Percentiles rank a stretch among this genome's conserved stretches.
phyloP scores from a whole-genome alignment of 1,140 invertebrate genomes.

The Caerostris darwini region DNA sequence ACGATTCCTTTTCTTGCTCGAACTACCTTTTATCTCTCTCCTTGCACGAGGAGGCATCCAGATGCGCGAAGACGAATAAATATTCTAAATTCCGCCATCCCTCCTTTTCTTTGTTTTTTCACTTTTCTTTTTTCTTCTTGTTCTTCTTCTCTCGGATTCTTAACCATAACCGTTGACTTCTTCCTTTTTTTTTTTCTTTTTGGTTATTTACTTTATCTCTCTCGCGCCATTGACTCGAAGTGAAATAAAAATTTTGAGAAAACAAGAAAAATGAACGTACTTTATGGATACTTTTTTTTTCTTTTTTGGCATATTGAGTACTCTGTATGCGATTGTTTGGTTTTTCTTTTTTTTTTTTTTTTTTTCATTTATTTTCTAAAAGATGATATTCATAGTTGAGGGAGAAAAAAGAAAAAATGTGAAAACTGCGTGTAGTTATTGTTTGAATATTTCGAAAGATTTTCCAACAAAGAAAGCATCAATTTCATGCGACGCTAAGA shows the following conservation, averaged over 20 bases:
- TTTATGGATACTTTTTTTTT: conserved; percentile 51
- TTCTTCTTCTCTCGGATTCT: conserved; percentile 13
- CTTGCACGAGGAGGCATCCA: conserved; percentile 29
- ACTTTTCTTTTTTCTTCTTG: neutral
- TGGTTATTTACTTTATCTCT: conserved; percentile 57
- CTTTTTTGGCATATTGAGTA: too few species aligned
- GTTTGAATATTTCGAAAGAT: neutral
- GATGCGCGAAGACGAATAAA: conserved; percentile 58
- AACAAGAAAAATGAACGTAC: neutral
- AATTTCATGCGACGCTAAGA: too few species aligned
- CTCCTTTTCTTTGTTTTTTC: neutral
- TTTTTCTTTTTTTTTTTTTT: too few species aligned
- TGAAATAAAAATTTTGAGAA: conserved; percentile 49
- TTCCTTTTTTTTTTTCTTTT: conserved; percentile 35
- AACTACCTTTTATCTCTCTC: conserved; percentile 40
- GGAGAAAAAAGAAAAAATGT: neutral
- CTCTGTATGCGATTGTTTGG: too few species aligned
- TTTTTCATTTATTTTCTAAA: too few species aligned
- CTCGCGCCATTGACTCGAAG: conserved; percentile 53
- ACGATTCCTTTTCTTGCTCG: conserved; percentile 55
- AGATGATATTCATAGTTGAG: conserved; percentile 2
- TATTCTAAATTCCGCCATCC: conserved; percentile 5
- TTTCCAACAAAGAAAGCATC: too few species aligned
- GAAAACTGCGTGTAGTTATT: conserved; percentile 19
- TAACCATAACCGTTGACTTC: conserved; percentile 42